A percentile compares a stretch with the other conserved stretches of the same genome.
Conservation (phyloP, 37 sponge, comb jelly and placozoan species). For the Bolinopsis microptera region DNA sequence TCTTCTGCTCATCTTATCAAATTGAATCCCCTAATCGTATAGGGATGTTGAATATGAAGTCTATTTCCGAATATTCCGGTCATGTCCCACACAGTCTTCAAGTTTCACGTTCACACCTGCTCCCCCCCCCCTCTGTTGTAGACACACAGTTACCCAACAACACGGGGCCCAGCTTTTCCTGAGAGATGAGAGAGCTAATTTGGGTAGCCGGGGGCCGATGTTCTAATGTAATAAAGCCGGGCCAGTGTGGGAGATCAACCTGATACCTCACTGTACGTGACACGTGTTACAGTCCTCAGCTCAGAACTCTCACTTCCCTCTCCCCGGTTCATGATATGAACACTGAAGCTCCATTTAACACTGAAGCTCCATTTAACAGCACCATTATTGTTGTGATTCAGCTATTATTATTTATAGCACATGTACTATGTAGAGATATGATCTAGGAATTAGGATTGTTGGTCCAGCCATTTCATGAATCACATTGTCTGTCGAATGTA, state of each 20-base stretch:
- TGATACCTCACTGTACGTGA: too few relatives aligned
- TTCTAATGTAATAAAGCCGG: neutral
- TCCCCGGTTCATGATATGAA: neutral
- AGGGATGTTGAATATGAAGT: neutral
- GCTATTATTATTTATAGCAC: too few relatives aligned
- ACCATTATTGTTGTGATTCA: neutral
- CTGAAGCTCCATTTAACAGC: too few relatives aligned
- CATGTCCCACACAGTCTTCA: neutral
- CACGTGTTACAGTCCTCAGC: neutral
- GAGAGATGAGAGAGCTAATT: neutral
- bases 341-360: too few relatives aligned
- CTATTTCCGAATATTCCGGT: neutral
- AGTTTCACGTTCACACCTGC: neutral
- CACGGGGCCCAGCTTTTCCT: neutral
- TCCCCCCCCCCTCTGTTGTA: too few relatives aligned
- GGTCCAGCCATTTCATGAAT: too few relatives aligned
- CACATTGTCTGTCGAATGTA: too few relatives aligned
- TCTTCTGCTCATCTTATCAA: neutral
- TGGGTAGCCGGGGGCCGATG: neutral
- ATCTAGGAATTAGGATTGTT: too few relatives aligned
- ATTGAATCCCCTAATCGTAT: neutral
- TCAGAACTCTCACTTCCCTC: neutral
- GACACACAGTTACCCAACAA: neutral
- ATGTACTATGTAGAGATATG: too few relatives aligned
- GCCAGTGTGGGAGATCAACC: neutral